Base-by-base conservation (phyloP, 2,113 vertebrate species). In the Salvator merianae region DNA sequence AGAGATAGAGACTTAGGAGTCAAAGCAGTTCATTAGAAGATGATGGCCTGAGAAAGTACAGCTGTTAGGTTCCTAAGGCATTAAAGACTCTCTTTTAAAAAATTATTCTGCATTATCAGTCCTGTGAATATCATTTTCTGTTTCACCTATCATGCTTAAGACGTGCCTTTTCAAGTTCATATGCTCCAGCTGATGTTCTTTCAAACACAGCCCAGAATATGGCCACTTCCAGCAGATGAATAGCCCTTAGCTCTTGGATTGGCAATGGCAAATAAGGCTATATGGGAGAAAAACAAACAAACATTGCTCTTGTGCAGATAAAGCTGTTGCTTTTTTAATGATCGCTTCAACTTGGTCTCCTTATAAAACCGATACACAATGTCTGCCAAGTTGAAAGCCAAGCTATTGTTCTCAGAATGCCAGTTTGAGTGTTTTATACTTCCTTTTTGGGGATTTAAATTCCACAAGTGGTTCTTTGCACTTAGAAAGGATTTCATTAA, bases 381-480 rank as follows among this genome's bases (percentile, higher is more conserved):
- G 77, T n/a, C 38, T 82, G 70, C 81, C 81, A 65, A 43, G 28
- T 38, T 75, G 71, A 83, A 83, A n/a, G 71, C 81, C 81, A 83
- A 83, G 72, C 28, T 3, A 18, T 50, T n/a, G 65, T 83, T 83
- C 74, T 75, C 38, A 20, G 30, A 65, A 75, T 1, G 22, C 40
- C 71, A 65, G 71, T 8, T 34, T 12, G 50, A 16, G 16, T 75
- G 59, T 75, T 83, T 75, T 83, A 75, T 75, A 70, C 47, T 32
- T 13, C 59, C 71, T 75, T 47, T n/a, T 83, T 63, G n/a, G 59
- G 81, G 40, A 53, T 76, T 66, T 50, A 47, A 66, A 75, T 83
- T 40, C 72, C 16, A 16, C 55, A 75, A 75, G 38, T 36, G 62
- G 59, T 66, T 47, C 30, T 65, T 14, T 66, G 59, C 13, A 63